phyloP scores from a whole-genome alignment of 2,113 vertebrate genomes.

The Psilopsiagon aymara region DNA sequence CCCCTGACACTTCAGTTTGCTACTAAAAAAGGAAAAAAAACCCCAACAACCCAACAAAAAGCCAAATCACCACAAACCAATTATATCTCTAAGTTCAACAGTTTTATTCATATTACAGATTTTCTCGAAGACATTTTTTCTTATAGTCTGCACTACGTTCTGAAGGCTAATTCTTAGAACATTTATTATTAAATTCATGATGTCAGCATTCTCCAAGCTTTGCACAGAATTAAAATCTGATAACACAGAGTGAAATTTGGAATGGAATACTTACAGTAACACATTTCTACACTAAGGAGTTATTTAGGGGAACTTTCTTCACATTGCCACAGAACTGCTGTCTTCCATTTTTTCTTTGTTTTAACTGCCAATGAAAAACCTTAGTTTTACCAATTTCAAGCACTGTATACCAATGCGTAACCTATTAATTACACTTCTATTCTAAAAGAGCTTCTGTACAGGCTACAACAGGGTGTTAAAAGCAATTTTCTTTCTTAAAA shows the following conservation, averaged over 20 bases:
- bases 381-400: not conserved
- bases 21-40: not conserved
- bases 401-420: not conserved
- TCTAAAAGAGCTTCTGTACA: not conserved
- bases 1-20: not conserved
- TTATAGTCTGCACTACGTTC: not conserved
- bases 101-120: not conserved
- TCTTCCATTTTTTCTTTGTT: not conserved
- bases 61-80: not conserved
- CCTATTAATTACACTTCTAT: not conserved
- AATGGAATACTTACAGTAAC: not conserved
- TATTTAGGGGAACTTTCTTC: not conserved
- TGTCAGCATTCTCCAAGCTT: not conserved
- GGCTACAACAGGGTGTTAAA: not conserved
- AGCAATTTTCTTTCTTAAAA: not conserved
- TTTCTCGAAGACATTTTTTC: not conserved
- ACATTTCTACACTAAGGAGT: rapidly evolving
- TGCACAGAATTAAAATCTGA: not conserved
- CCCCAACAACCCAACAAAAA: not conserved
- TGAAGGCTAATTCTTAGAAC: not conserved
- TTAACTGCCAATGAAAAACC: not conserved
- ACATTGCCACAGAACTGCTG: not conserved
- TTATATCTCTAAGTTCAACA: not conserved
- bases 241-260: not conserved
- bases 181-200: not conserved